Conservation (phyloP, 2,113 vertebrate species). For the Tetrao urogallus region DNA sequence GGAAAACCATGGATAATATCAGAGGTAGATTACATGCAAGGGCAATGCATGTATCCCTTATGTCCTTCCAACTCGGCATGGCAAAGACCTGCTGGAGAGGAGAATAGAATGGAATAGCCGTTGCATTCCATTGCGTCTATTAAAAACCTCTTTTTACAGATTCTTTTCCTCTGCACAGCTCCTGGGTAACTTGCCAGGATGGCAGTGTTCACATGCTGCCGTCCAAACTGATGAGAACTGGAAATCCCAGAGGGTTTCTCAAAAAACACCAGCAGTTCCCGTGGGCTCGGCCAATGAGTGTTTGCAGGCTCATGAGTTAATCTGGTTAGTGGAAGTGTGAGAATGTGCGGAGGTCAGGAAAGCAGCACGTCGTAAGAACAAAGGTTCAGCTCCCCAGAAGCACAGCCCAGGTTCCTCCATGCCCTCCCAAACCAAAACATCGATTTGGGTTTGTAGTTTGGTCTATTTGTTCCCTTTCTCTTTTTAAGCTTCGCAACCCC, state of each 20-base stretch:
- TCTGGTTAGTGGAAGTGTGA: not conserved
- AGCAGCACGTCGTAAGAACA: not conserved
- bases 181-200: not conserved
- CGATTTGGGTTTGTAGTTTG: not conserved
- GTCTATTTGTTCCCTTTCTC: not conserved
- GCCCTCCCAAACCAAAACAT: not conserved
- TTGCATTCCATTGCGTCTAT: not conserved
- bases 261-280: not conserved
- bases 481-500: not conserved
- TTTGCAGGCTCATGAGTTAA: not conserved
- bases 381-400: not conserved
- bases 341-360: not conserved
- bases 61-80: not conserved
- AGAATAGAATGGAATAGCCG: not conserved
- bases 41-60: not conserved
- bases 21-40: fast-evolving
- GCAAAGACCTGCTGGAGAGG: not conserved
- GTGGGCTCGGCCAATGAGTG: not conserved
- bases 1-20: not conserved
- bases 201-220: not conserved
- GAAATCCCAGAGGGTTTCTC: not conserved
- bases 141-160: not conserved
- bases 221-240: not conserved
- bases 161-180: not conserved
- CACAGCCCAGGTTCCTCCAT: not conserved